Evolutionary conservation across 2,113 vertebrate genomes (phyloP).

Genomic region (Leptosomus discolor): DNA sequence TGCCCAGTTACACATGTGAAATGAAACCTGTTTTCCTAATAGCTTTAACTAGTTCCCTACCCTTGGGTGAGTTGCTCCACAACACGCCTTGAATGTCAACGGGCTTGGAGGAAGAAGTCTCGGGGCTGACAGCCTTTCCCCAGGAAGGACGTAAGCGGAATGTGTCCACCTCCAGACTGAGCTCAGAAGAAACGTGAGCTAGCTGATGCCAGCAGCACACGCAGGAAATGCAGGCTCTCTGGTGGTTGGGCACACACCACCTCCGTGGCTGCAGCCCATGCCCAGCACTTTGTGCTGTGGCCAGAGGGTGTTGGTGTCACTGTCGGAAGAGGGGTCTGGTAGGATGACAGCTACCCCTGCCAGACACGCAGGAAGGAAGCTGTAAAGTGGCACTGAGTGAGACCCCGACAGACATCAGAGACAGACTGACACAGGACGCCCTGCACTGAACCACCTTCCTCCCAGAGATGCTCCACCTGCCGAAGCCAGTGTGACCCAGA

Average conservation of each 20-base stretch:
- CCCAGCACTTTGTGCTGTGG: fast-evolving
- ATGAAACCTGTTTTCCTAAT: not conserved
- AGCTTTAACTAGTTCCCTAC: not conserved
- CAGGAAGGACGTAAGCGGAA: not conserved
- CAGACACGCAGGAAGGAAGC: not conserved
- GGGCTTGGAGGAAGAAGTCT: not conserved
- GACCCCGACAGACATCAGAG: not conserved
- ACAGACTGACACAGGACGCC: not conserved
- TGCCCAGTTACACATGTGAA: not conserved
- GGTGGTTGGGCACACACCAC: not conserved
- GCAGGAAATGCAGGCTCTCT: not conserved
- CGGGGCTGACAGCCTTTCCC: not conserved
- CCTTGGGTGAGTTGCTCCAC: not conserved
- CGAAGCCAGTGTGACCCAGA: not conserved
- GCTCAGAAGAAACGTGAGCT: not conserved
- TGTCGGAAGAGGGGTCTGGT: fast-evolving
- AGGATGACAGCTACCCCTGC: not conserved
- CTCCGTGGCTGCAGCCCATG: not conserved
- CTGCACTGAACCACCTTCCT: not conserved
- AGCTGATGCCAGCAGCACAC: not conserved
- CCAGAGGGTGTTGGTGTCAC: not conserved
- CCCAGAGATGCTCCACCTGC: not conserved
- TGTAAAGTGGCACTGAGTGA: not conserved
- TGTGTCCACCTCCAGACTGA: not conserved
- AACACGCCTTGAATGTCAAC: fast-evolving